A percentile compares a stretch with the other conserved stretches of the same genome.
Evolutionary conservation across 2,888 invertebrate species (phyloP).

Genomic region (Caenorhabditis sp.): DNA sequence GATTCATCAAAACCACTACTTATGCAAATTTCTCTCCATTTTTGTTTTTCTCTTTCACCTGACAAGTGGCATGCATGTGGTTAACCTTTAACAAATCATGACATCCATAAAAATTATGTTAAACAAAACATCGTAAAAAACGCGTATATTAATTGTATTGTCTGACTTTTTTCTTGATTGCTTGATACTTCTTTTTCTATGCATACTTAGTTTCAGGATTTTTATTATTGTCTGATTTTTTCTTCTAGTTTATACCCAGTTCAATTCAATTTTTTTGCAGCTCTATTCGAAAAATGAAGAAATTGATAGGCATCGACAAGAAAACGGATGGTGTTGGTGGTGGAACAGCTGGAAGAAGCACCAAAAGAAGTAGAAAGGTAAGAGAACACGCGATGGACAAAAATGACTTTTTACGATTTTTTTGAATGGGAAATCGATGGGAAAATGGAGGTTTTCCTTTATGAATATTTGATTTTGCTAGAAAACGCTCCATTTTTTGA

Average conservation of each 20-base stretch:
- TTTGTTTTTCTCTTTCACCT: too few species aligned
- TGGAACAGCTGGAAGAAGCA: constrained; percentile 4
- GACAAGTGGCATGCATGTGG: too few species aligned
- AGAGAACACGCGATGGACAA: not conserved
- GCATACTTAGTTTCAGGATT: too few species aligned
- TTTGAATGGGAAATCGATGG: not conserved
- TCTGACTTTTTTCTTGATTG: too few species aligned
- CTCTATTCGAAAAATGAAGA: constrained; percentile 14
- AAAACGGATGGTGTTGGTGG: constrained; percentile 22
- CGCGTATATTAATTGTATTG: too few species aligned
- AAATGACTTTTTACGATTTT: constrained; percentile 1
- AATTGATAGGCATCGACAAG: constrained; percentile 22
- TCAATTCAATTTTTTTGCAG: not conserved
- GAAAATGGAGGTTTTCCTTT: too few species aligned
- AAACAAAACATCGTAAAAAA: not conserved
- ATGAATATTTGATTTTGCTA: too few species aligned
- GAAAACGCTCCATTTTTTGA: too few species aligned
- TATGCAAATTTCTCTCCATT: too few species aligned
- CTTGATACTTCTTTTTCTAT: too few species aligned
- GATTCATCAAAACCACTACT: too few species aligned
- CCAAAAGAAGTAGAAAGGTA: not conserved
- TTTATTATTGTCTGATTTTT: not conserved
- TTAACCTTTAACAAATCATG: too few species aligned
- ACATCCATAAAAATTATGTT: not conserved
- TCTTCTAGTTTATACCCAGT: not conserved